A percentile compares a stretch with the other conserved stretches of the same genome.
phyloP scores from a whole-genome alignment of 2,113 vertebrate species.

The Chlorodrepanis virens region DNA sequence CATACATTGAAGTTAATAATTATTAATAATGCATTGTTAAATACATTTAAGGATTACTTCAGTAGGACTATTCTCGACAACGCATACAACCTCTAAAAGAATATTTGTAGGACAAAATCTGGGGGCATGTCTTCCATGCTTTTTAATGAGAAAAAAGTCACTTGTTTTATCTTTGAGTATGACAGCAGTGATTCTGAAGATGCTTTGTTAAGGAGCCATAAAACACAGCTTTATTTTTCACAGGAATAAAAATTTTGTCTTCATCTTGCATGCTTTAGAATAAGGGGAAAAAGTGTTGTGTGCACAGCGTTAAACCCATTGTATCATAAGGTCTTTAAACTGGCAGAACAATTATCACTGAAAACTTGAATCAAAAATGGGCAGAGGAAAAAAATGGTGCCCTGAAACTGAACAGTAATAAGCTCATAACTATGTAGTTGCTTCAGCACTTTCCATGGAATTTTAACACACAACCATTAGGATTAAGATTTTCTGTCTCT shows the following conservation, averaged over 20 bases:
- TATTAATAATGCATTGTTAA: neutral
- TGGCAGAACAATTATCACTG: neutral
- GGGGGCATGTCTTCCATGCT: neutral
- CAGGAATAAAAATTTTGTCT: neutral
- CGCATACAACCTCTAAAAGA: neutral
- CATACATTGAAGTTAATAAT: neutral
- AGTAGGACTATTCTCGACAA: neutral
- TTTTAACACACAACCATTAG: neutral
- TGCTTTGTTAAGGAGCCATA: neutral
- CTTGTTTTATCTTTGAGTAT: neutral
- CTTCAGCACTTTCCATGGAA: neutral
- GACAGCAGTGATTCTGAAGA: neutral
- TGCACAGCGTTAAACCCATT: neutral
- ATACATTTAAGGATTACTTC: neutral
- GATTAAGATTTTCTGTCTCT: neutral
- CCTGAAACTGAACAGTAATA: neutral
- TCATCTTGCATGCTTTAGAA: neutral
- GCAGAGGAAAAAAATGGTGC: neutral
- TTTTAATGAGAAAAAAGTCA: neutral
- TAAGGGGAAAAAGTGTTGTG: neutral
- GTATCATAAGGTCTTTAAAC: neutral
- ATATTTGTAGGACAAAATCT: neutral
- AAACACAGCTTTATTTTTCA: neutral
- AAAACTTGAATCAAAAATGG: neutral
- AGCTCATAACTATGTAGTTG: neutral